phyloP scores from a whole-genome alignment of 2,797 vertebrate genomes.

The Bryconaethiops microstoma region DNA sequence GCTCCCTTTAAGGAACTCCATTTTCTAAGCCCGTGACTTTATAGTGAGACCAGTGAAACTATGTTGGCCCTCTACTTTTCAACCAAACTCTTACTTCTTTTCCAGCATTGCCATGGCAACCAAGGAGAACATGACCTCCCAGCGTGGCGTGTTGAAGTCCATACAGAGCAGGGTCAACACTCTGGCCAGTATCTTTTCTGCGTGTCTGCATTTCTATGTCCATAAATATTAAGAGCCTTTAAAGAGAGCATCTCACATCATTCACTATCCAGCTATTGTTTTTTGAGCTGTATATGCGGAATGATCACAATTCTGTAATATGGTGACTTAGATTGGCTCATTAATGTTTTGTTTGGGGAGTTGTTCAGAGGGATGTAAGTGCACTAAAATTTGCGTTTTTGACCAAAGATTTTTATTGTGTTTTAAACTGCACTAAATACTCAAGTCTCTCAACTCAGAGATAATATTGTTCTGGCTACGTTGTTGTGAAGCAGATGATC shows the following conservation, averaged over 20 bases:
- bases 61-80: background rate
- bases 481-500: background rate
- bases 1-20: constrained; percentile 17
- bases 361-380: background rate
- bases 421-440: background rate
- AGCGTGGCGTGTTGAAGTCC: constrained; percentile 93
- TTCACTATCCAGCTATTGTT: no score
- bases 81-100: constrained; percentile 30
- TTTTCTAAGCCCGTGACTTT: background rate
- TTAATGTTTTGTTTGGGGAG: background rate
- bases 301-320: no score
- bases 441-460: background rate
- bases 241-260: no score
- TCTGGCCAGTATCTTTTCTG: constrained; percentile 78
- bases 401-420: background rate
- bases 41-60: background rate
- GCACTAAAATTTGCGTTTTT: background rate
- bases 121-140: constrained; percentile 99
- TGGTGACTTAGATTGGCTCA: background rate
- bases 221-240: background rate
- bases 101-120: constrained; percentile 98
- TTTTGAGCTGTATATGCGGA: no score
- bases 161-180: constrained; percentile 98
- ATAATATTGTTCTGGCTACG: background rate
- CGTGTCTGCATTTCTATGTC: background rate